Base-by-base conservation (phyloP, 2,113 vertebrate genomes). In the Oncorhynchus keta region DNA sequence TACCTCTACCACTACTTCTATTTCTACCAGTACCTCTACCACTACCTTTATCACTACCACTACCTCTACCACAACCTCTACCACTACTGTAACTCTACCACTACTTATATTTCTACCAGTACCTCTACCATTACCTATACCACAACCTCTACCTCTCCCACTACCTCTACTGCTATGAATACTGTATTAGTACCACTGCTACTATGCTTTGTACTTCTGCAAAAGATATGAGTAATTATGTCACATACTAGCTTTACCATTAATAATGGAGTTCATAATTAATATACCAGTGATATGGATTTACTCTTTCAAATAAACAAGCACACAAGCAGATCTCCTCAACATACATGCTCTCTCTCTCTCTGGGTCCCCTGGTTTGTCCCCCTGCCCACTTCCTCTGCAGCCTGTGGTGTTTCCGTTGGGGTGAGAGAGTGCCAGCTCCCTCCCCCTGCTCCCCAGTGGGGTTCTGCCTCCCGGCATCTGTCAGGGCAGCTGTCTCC, bases 401-500 rank as follows among this genome's bases (percentile, higher is more conserved):
- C 90, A 93, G 92, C 93, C 92, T 85, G 84, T 92, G 92, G 93
- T 94, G 93, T 92, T 94, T 94, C 92, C 93, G 92, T 91, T 92
- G 92, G 93, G 92, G 92, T 92, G 92, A 92, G 90, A 87, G 90
- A 85, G 92, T 93, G 93, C 92, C 92, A 93, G 92, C 90, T 91
- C 90, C 89, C 89, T 91, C 90, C 92, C 91, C 90, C 90, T 86
- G 90, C 90, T 92, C 93, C 93, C 93, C 91, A 92, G 93, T 94
- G 92, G 93, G 92, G 93, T 94, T 90, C 92, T 93, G 92, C 92
- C 93, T 93, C 92, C 92, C 91, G 91, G 93, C 93, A 94, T 94
- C 93, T 94, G 93, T 94, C 92, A 93, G 93, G 93, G 92, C 93
- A 94, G 93, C 93, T 94, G 93, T 94, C 87, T 85, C 80, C 85